Evolutionary conservation across 2,113 vertebrate species (phyloP).

Genomic region (Equus przewalskii): DNA sequence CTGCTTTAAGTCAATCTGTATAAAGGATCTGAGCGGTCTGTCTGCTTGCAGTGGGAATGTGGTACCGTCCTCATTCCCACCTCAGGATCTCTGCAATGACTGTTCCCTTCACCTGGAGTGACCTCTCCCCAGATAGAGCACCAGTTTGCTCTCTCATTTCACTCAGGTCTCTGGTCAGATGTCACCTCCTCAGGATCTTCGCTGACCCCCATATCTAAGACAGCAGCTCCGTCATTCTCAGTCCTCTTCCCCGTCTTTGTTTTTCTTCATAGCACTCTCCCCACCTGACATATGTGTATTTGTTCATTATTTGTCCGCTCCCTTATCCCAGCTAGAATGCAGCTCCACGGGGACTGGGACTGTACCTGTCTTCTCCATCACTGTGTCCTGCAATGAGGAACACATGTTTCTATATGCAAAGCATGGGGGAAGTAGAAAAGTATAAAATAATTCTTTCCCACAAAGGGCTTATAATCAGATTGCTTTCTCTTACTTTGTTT

Average conservation of each 20-base stretch:
- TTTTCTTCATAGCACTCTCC: neutral
- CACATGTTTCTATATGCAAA: neutral
- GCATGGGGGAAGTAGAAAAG: neutral
- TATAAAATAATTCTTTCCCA: neutral
- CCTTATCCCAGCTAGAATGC: neutral
- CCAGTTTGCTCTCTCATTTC: neutral
- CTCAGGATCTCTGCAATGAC: neutral
- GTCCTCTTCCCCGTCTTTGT: neutral
- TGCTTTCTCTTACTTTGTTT: slow-evolving; percentile 28
- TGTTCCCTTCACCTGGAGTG: neutral
- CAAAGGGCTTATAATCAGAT: neutral
- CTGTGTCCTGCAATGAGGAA: neutral
- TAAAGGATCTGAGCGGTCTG: neutral
- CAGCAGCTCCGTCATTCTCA: neutral
- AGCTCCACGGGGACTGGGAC: neutral
- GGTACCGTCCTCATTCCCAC: neutral
- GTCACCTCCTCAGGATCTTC: neutral
- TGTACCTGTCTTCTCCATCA: neutral
- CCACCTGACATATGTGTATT: neutral
- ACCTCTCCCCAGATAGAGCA: neutral
- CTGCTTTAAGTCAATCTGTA: neutral
- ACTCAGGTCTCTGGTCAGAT: neutral
- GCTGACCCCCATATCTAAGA: neutral
- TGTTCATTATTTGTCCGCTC: neutral
- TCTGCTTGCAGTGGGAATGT: neutral